These are phyloP conservation scores for Ophiodon elongatus DNA, from an alignment of 2,113 vertebrate species.

Conservation along the genomic window DNA sequence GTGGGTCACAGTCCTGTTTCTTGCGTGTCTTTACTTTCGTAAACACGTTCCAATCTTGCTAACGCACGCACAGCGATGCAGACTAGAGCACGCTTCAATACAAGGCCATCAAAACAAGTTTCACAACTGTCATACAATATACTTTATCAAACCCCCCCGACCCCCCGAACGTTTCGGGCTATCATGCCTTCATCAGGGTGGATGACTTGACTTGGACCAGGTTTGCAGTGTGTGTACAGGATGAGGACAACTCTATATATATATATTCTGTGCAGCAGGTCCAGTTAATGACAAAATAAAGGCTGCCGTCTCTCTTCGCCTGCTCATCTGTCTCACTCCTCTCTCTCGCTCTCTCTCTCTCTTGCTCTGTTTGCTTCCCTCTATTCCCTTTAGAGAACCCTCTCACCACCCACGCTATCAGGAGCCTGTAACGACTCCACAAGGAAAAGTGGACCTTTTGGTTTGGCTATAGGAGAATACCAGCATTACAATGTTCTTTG, in stretches of 20 bases:
- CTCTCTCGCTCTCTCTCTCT: not conserved
- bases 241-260: constrained; percentile 19
- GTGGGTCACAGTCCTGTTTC: constrained; percentile 32
- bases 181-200: not conserved
- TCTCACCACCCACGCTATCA: constrained; percentile 19
- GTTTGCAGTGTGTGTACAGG: constrained; percentile 18
- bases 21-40: constrained; percentile 16
- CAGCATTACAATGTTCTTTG: not conserved
- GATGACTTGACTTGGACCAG: constrained; percentile 1
- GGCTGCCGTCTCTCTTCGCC: constrained; percentile 15
- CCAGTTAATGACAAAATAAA: constrained; percentile 37
- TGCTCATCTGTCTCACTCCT: not conserved
- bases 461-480: not conserved
- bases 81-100: not conserved
- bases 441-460: not conserved
- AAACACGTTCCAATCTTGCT: constrained; percentile 19
- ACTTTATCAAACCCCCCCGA: not conserved
- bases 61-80: not conserved
- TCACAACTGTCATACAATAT: not conserved
- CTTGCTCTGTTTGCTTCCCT: not conserved
- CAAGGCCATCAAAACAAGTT: constrained; percentile 15
- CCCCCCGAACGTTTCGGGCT: not conserved
- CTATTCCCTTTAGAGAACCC: constrained; percentile 18
- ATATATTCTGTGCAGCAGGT: constrained; percentile 1
- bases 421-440: not conserved